A percentile compares a stretch with the other conserved stretches of the same genome.
phyloP scores from a whole-genome alignment of 2,797 vertebrate genomes.

The Paguma larvata region DNA sequence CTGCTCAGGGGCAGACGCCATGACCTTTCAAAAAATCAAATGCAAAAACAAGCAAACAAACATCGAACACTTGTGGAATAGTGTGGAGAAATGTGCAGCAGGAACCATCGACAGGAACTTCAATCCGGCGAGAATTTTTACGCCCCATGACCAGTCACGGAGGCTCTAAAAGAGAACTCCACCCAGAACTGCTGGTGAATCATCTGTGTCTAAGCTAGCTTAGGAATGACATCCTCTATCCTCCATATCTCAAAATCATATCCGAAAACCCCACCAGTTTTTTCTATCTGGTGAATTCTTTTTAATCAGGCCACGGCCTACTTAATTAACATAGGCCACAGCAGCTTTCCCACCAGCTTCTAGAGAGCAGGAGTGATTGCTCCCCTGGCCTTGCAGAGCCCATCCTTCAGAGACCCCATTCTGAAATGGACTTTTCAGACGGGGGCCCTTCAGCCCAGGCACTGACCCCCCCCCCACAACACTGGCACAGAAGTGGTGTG shows the following conservation, averaged over 20 bases:
- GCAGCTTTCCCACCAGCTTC: not conserved
- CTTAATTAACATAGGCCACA: not conserved
- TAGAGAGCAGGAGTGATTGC: not conserved
- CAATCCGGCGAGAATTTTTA: not conserved
- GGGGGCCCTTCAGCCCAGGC: too few relatives aligned
- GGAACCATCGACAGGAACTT: not conserved
- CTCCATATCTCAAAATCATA: not conserved
- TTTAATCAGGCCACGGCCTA: not conserved
- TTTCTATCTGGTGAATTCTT: not conserved
- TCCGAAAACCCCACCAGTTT: not conserved
- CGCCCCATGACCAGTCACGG: not conserved
- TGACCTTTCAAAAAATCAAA: slow-evolving; percentile 40
- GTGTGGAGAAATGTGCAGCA: not conserved
- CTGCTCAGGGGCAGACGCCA: not conserved
- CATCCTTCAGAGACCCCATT: not conserved
- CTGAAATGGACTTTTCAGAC: not conserved
- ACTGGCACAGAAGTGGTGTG: not conserved
- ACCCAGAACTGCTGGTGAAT: not conserved
- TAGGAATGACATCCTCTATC: not conserved
- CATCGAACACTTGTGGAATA: not conserved
- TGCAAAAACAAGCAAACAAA: not conserved
- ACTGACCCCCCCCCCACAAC: not conserved
- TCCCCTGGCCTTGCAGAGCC: not conserved
- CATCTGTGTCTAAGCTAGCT: not conserved
- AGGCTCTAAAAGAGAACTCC: not conserved